A percentile compares a stretch with the other conserved stretches of the same genome.
Evolutionary conservation across 2,888 invertebrate genomes (phyloP).

Genomic region (Cyrtodaria siliqua): DNA sequence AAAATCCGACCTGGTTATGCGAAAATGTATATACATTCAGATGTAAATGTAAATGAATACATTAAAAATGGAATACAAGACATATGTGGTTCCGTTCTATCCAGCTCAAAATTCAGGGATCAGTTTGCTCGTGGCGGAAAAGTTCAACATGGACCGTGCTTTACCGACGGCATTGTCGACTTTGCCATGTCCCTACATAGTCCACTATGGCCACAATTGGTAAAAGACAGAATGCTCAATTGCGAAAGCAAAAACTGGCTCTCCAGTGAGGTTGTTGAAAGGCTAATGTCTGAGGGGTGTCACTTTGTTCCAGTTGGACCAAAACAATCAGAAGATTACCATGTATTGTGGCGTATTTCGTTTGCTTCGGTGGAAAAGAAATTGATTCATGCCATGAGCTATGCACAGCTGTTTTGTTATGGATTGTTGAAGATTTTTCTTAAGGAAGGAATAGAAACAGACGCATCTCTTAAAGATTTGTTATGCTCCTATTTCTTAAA

Average conservation of each 20-base stretch:
- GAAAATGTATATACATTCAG: not conserved
- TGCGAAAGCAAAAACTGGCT: constrained; percentile 2
- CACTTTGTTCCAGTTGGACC: constrained; percentile 30
- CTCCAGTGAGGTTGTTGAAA: not conserved
- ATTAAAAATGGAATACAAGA: constrained; percentile 9
- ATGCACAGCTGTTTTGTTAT: constrained; percentile 21
- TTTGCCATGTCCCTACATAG: constrained; percentile 22
- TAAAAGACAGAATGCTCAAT: not conserved
- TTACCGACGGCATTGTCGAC: constrained; percentile 21
- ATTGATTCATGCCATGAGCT: constrained; percentile 11
- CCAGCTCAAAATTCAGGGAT: constrained; percentile 20
- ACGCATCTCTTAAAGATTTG: not conserved
- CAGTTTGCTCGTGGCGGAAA: constrained; percentile 14
- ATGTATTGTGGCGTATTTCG: constrained; percentile 21
- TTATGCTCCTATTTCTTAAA: constrained; percentile 25
- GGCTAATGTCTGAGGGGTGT: constrained; percentile 7
- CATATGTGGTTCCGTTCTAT: not conserved
- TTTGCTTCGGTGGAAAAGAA: constrained; percentile 17
- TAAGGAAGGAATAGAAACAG: constrained; percentile 11
- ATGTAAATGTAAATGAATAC: constrained; percentile 3
- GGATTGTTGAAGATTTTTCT: constrained; percentile 20
- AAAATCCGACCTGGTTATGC: constrained; percentile 15
- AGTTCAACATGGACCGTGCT: constrained; percentile 18
- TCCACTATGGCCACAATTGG: not conserved
- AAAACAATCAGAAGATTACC: constrained; percentile 6